Evolutionary conservation across 1,140 invertebrate genomes (phyloP).

Genomic region (Drosophila melanica): DNA sequence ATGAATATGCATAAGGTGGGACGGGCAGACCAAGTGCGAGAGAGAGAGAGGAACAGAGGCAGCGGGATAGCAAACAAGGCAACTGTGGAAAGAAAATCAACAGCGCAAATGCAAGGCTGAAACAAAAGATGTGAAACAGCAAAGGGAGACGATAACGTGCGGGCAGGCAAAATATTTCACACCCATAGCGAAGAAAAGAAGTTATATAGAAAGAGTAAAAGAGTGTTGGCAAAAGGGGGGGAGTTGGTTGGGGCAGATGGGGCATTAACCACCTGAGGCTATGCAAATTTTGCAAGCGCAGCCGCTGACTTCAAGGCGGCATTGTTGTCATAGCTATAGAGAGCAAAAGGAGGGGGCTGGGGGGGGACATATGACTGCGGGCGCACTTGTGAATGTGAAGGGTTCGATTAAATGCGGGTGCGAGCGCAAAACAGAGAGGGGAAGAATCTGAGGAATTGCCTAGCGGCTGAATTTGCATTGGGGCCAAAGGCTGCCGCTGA

Average conservation of each 20-base stretch:
- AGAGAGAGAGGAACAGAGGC: background rate
- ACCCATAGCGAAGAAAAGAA: constrained; percentile 8
- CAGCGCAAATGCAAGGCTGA: constrained; percentile 32
- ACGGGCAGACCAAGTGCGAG: background rate
- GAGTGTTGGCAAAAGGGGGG: background rate
- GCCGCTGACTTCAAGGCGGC: constrained; percentile 49
- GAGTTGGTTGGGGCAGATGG: background rate
- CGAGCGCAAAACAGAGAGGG: background rate
- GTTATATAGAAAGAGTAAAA: background rate
- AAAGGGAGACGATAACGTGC: constrained; percentile 15
- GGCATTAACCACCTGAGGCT: constrained; percentile 47
- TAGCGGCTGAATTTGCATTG: constrained; percentile 46
- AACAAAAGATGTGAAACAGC: constrained; percentile 24
- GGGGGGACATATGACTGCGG: constrained; percentile 31
- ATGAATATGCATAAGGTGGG: constrained; percentile 52
- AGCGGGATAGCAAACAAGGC: constrained; percentile 3
- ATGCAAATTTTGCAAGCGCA: constrained; percentile 37
- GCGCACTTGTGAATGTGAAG: constrained; percentile 50
- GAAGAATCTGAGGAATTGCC: constrained; percentile 16
- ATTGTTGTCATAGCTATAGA: constrained; percentile 40
- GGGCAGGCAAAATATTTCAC: constrained; percentile 51
- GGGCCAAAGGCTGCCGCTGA: constrained; percentile 32
- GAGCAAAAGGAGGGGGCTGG: background rate
- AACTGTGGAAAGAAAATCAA: constrained; percentile 16
- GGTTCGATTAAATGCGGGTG: constrained; percentile 36